Evolutionary conservation across 2,797 vertebrate species (phyloP).

Genomic region (Mormyrus hasselquistii): DNA sequence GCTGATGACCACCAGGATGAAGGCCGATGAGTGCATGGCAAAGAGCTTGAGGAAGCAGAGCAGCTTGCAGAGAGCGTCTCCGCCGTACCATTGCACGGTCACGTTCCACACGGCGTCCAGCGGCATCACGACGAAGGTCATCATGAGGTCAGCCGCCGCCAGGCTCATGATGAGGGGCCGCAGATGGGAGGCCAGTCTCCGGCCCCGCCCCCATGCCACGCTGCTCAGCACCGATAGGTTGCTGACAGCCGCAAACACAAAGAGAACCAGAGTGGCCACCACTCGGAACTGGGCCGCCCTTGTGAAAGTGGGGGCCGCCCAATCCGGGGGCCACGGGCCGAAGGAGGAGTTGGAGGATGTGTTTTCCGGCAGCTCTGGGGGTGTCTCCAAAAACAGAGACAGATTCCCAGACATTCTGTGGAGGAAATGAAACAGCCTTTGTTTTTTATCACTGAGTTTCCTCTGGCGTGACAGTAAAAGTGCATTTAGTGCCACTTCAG

Average conservation of each 20-base stretch:
- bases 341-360: neutral
- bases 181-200: slow-evolving; percentile 59
- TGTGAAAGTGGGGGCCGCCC: slow-evolving; percentile 65
- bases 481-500: neutral
- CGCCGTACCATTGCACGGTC: slow-evolving; percentile 76
- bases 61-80: slow-evolving; percentile 66
- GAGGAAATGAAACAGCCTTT: neutral
- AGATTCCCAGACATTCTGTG: slow-evolving; percentile 16
- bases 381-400: neutral
- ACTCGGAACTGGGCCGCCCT: slow-evolving; percentile 69
- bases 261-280: slow-evolving; percentile 67
- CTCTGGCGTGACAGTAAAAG: neutral
- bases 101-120: slow-evolving; percentile 77
- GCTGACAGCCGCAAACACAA: slow-evolving; percentile 59
- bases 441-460: neutral
- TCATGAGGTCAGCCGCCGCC: slow-evolving; percentile 69
- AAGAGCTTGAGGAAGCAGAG: slow-evolving; percentile 81
- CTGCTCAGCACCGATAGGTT: slow-evolving; percentile 71
- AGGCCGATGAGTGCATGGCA: slow-evolving; percentile 79
- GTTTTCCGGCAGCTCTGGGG: neutral
- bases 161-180: slow-evolving; percentile 72
- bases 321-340: neutral
- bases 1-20: slow-evolving; percentile 79
- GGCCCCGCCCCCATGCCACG: slow-evolving; percentile 51
- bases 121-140: slow-evolving; percentile 78